Evolutionary conservation across 2,797 vertebrate genomes (phyloP), one percentile per base, ranked within the genome.

Genomic region (Ctenochaetus hawaiiensis): DNA sequence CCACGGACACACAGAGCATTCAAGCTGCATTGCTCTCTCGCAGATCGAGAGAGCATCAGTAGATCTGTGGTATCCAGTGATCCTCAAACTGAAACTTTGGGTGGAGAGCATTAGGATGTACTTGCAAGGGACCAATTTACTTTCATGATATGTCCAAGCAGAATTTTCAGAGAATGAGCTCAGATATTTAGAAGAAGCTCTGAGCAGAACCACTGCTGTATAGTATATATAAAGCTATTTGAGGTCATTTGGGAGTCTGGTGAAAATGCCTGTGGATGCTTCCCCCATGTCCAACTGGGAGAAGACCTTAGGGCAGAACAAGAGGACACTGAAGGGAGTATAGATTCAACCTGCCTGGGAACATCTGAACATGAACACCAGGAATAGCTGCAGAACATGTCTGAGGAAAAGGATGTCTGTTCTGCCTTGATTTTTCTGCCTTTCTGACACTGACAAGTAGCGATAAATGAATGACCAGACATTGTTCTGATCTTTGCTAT

Each of bases 191-290:
- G 20, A 61, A 41, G 44, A 8, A 54, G 52, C 45, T 56, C n/a
- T 54, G 6, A 62, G 47, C 10, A 60, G 5, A 72, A 34, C 14
- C 5, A 30, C 43, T 39, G 23, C 16, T 56, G 58, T 17, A 37
- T 64, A 23, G 10, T 26, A 47, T 44, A 45, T 60, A 53, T 51
- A 57, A 8, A 39, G 23, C 17, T n/a, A 17, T 39, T 8, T 56
- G 13, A 61, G 12, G n/a, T 62, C 8, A 57, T 57, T 65, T 7
- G 0, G 13, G 14, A 45, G 49, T 77, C 56, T 62, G 23, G 59
- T 17, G 17, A 20, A 20, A 56, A 30, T 20, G 22, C 11, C 30
- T 8, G 7, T 43, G 30, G 22, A 59, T 59, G 16, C 0, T 12
- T 45, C 52, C 20, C 13, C 47, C 49, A 56, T 6, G 4, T 68